Conservation (phyloP, 2,113 vertebrate genomes). For the Tyrannus savana region DNA sequence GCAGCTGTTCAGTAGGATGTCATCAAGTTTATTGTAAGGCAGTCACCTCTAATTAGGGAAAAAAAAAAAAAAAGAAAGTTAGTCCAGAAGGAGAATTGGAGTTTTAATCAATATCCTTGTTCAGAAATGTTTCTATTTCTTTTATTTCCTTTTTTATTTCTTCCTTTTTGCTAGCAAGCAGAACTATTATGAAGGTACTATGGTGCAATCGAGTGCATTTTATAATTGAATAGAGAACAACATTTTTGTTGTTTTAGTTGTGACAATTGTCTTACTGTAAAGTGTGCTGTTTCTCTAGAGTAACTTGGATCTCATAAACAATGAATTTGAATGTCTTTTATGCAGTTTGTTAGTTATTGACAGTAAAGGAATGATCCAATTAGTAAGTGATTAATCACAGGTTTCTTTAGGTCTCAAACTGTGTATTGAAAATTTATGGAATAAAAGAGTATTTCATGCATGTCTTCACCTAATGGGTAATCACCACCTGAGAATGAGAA, state of each 20-base stretch:
- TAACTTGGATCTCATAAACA: slow-evolving; percentile 10
- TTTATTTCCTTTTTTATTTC: not conserved
- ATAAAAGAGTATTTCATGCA: slow-evolving; percentile 37
- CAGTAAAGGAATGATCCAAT: slow-evolving; percentile 53
- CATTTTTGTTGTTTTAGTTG: not conserved
- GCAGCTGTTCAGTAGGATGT: not conserved
- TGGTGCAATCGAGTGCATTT: not conserved
- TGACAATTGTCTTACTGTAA: not conserved
- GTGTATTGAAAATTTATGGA: not conserved
- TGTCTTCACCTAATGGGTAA: slow-evolving; percentile 1
- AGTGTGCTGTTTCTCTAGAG: slow-evolving; percentile 28
- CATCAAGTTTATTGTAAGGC: not conserved
- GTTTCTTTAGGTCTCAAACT: slow-evolving; percentile 19
- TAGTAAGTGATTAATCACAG: slow-evolving; percentile 62
- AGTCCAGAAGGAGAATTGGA: not conserved
- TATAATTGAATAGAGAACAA: slow-evolving; percentile 16
- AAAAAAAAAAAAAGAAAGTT: not conserved
- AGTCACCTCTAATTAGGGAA: too few relatives aligned
- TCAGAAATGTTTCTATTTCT: not conserved
- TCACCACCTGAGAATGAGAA: slow-evolving; percentile 26
- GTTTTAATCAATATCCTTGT: not conserved
- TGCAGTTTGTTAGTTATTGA: slow-evolving; percentile 35
- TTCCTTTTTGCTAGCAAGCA: not conserved
- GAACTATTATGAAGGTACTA: not conserved
- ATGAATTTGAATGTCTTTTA: not conserved